phyloP scores from a whole-genome alignment of 1,140 invertebrate species.

The Copidosoma floridanum region DNA sequence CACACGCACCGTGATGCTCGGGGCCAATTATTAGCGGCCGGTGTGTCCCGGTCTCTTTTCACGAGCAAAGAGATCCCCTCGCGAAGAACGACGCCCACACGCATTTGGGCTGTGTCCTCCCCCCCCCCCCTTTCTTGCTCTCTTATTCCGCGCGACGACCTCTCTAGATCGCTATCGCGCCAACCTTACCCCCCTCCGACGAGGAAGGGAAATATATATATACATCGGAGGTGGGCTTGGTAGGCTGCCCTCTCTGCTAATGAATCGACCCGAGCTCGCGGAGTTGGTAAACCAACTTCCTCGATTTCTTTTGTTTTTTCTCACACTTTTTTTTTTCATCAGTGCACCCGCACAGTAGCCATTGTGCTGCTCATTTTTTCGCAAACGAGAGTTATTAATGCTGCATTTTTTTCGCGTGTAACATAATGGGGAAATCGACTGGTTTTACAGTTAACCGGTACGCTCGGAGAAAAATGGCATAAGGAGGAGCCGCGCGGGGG shows the following conservation, averaged over 20 bases:
- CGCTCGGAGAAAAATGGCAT: too few species aligned
- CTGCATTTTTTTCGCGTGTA: too few species aligned
- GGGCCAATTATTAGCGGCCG: constrained; percentile 20
- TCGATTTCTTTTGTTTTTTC: too few species aligned
- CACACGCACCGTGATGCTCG: background rate
- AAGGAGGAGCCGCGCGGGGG: too few species aligned
- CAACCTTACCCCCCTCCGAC: background rate
- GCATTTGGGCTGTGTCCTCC: constrained; percentile 4
- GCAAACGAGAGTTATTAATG: background rate
- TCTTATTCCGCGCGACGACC: too few species aligned
- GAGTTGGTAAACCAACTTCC: too few species aligned
- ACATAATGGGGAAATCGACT: too few species aligned
- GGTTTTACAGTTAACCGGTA: too few species aligned
- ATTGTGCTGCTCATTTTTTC: background rate
- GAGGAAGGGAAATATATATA: background rate
- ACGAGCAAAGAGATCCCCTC: too few species aligned
- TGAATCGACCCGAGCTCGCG: constrained; percentile 10
- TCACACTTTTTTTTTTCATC: background rate
- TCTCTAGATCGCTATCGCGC: constrained; percentile 14
- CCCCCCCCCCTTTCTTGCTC: background rate
- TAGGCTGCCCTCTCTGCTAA: background rate
- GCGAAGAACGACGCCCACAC: constrained; percentile 15
- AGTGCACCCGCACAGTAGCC: background rate
- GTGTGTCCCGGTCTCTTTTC: constrained; percentile 8
- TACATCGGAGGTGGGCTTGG: background rate